phyloP scores from a whole-genome alignment of 2,888 invertebrate species.

The Pseudococcus longispinus region DNA sequence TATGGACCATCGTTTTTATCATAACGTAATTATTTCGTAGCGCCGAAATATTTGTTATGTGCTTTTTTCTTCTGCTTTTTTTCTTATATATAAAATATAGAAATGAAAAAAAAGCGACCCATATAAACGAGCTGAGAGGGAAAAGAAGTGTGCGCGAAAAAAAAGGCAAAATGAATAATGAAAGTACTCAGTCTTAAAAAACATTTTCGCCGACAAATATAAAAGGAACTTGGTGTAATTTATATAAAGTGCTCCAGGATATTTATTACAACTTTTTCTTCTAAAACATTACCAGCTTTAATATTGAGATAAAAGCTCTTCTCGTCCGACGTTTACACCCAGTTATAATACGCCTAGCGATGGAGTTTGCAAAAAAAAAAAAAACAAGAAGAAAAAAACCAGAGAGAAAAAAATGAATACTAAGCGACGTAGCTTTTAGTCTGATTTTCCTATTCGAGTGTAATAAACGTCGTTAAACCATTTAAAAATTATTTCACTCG shows the following conservation, averaged over 20 bases:
- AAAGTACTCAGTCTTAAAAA: constrained; percentile 45
- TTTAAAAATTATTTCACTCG: constrained; percentile 33
- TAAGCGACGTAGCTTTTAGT: constrained; percentile 39
- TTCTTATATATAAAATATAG: constrained; percentile 20
- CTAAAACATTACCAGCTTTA: constrained; percentile 46
- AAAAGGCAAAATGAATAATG: constrained; percentile 44
- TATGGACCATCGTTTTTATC: constrained; percentile 3
- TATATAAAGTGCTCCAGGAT: constrained; percentile 41
- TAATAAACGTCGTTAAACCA: constrained; percentile 42
- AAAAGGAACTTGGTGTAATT: constrained; percentile 45
- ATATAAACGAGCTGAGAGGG: constrained; percentile 10
- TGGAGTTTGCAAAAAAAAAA: not conserved
- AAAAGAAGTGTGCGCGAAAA: not conserved
- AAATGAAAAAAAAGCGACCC: constrained; percentile 20
- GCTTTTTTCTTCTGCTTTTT: not conserved
- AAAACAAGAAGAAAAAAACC: not conserved
- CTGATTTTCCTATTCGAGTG: constrained; percentile 12
- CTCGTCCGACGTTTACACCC: constrained; percentile 38
- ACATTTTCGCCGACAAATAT: constrained; percentile 46
- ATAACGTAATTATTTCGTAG: constrained; percentile 38
- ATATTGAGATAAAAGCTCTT: constrained; percentile 46
- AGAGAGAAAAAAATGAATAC: constrained; percentile 35
- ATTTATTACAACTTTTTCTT: constrained; percentile 47
- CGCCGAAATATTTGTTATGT: constrained; percentile 36
- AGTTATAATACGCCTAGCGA: constrained; percentile 45